phyloP scores from a whole-genome alignment of 2,113 vertebrate genomes.

The Ctenodactylus gundi region DNA sequence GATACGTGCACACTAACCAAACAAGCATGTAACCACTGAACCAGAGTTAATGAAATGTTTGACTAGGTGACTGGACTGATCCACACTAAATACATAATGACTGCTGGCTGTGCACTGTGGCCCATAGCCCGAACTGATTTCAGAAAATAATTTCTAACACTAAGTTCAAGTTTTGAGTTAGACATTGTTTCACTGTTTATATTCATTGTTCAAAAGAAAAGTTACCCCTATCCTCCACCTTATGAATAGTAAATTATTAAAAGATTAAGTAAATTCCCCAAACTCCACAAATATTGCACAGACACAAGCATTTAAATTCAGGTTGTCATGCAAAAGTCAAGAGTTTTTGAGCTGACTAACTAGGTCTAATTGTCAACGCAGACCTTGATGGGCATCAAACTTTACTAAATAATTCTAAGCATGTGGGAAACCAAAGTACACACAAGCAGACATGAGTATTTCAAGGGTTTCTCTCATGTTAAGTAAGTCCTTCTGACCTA shows the following conservation, averaged over 20 bases:
- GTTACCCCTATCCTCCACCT: neutral
- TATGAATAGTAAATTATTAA: neutral
- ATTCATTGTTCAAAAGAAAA: neutral
- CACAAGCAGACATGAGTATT: neutral
- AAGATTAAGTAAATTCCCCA: neutral
- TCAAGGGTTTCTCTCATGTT: neutral
- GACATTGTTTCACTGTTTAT: neutral
- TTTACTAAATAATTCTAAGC: neutral
- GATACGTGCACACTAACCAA: rapidly evolving
- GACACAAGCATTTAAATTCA: neutral
- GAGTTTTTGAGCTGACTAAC: neutral
- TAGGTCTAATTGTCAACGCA: neutral
- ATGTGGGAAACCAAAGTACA: neutral
- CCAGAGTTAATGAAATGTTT: neutral
- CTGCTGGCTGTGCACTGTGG: neutral
- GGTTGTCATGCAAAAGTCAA: neutral
- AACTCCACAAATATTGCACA: neutral
- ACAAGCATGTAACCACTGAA: neutral
- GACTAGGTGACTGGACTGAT: neutral
- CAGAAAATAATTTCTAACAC: neutral
- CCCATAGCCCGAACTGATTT: neutral
- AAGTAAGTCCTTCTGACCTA: neutral
- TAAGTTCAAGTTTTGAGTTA: neutral
- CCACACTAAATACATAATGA: neutral
- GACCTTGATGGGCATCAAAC: neutral